A percentile compares a stretch with the other conserved stretches of the same genome.
Evolutionary conservation across 2,888 invertebrate species (phyloP).

Genomic region (Boloria selene): DNA sequence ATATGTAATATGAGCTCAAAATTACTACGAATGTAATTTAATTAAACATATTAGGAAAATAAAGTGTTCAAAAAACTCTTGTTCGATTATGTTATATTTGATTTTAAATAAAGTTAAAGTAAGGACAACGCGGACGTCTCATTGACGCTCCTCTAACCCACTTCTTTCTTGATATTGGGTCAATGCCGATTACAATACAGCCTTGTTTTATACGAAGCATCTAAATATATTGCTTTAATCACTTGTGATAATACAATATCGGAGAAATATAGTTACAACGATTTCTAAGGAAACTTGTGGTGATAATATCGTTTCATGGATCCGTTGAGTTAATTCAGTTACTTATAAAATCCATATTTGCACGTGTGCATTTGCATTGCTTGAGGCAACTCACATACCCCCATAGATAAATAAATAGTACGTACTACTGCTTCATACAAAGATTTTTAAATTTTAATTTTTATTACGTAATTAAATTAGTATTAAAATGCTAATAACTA

Average conservation of each 20-base stretch:
- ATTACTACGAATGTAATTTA: no score
- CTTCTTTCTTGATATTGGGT: constrained; percentile 50
- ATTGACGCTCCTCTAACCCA: constrained; percentile 50
- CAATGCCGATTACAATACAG: constrained; percentile 49
- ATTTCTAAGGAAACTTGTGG: constrained; percentile 2
- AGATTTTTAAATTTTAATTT: no score
- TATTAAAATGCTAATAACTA: no score
- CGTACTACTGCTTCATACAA: no score
- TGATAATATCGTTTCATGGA: constrained; percentile 7
- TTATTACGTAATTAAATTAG: no score
- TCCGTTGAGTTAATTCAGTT: constrained; percentile 4
- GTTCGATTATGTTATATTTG: no score
- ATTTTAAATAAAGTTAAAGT: constrained; percentile 5
- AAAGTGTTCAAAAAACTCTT: no score
- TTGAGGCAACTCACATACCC: neutral
- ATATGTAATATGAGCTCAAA: no score
- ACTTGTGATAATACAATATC: constrained; percentile 39
- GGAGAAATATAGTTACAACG: constrained; percentile 22
- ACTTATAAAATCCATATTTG: neutral
- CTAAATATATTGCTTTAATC: constrained; percentile 21
- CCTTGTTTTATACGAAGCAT: constrained; percentile 28
- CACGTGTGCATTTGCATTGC: neutral
- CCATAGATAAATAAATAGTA: neutral
- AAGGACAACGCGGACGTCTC: constrained; percentile 22
- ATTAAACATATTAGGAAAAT: no score